phyloP scores from a whole-genome alignment of 23 tunicate species.

The Diplosoma virens region DNA sequence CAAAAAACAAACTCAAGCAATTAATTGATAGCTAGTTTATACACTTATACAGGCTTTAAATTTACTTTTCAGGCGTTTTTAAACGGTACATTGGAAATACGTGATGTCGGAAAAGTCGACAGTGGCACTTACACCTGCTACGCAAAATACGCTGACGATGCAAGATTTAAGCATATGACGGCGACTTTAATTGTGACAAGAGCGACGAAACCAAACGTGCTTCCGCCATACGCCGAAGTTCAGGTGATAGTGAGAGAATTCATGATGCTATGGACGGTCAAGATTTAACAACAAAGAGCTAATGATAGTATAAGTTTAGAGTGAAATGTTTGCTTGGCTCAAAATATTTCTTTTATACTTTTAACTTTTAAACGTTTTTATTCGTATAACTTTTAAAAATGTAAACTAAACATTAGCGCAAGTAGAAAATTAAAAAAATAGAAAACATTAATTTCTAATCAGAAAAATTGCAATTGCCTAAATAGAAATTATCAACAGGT shows the following conservation, averaged over 20 bases:
- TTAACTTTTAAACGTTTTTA: not conserved
- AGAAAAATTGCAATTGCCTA: no score
- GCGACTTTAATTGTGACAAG: not conserved
- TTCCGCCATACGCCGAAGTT: not conserved
- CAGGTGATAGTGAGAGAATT: not conserved
- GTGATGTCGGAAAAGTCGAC: conserved; percentile 33
- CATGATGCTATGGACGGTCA: no score
- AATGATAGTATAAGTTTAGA: no score
- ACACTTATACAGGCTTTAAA: no score
- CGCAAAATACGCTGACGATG: conserved; percentile 17
- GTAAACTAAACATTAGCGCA: no score
- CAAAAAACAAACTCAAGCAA: no score
- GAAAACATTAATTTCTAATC: no score
- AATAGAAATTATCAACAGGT: conserved; percentile 14
- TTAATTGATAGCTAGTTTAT: no score
- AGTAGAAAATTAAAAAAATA: no score
- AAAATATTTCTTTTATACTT: not conserved
- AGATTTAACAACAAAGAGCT: no score
- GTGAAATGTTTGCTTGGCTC: no score
- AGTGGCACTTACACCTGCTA: conserved; percentile 58
- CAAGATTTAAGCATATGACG: not conserved
- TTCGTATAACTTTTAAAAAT: not conserved
- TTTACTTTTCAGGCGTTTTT: conserved; percentile 28
- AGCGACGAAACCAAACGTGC: not conserved
- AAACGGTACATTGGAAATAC: conserved; percentile 57